Conservation (phyloP, 1,140 invertebrate genomes). For the Diorhabda sublineata region DNA sequence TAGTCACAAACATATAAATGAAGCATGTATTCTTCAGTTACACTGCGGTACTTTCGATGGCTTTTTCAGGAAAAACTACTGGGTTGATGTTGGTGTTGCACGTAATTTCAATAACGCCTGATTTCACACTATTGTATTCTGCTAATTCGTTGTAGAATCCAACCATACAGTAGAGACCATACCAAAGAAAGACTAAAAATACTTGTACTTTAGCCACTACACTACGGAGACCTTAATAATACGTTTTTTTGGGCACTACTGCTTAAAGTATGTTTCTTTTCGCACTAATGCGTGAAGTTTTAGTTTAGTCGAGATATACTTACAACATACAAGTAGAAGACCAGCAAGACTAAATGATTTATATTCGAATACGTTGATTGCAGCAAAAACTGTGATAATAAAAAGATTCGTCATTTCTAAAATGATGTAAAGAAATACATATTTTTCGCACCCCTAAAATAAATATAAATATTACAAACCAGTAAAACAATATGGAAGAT, state of each 20-base stretch:
- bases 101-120: constrained; percentile 28
- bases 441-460: constrained; percentile 27
- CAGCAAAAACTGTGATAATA: constrained; percentile 26
- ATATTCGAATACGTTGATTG: constrained; percentile 24
- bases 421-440: constrained; percentile 26
- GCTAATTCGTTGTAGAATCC: constrained; percentile 28
- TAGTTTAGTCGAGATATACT: not conserved
- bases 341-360: constrained; percentile 14
- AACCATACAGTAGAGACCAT: constrained; percentile 23
- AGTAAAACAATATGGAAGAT: too few species aligned
- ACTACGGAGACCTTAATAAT: too few species aligned
- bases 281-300: not conserved
- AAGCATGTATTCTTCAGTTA: not conserved
- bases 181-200: constrained; percentile 25
- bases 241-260: too few species aligned
- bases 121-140: constrained; percentile 28
- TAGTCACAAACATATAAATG: too few species aligned
- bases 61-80: constrained; percentile 16
- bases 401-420: constrained; percentile 25
- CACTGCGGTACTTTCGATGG: constrained; percentile 17
- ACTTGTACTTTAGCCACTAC: too few species aligned
- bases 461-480: not conserved
- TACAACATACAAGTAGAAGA: constrained; percentile 14
- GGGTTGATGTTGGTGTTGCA: constrained; percentile 24
- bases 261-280: too few species aligned